Conservation (phyloP, 2,888 invertebrate species). For the Stramonita haemastoma region DNA sequence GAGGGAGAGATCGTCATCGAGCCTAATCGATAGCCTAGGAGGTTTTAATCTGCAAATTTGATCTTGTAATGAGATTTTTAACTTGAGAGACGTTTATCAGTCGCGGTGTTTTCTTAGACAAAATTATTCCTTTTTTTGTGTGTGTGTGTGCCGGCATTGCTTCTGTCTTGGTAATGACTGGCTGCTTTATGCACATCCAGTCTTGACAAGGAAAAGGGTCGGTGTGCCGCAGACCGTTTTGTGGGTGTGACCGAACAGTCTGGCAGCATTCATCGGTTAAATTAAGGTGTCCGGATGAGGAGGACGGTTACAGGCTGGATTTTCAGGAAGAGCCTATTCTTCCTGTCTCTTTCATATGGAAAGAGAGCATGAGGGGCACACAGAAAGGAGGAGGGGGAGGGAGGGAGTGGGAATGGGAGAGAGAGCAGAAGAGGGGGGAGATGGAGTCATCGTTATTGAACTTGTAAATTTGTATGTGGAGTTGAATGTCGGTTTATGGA, state of each 20-base stretch:
- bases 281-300: no score
- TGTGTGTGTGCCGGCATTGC: neutral
- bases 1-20: neutral
- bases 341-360: neutral
- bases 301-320: no score
- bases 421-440: neutral
- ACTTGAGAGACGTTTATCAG: neutral
- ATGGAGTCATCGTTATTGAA: neutral
- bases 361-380: neutral
- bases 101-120: conserved; percentile 1
- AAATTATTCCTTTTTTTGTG: conserved; percentile 4
- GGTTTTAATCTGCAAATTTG: conserved; percentile 16
- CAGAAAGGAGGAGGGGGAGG: neutral
- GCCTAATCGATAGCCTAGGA: neutral
- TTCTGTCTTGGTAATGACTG: conserved; percentile 3
- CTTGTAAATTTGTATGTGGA: no score
- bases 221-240: neutral
- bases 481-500: no score
- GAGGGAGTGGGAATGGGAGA: neutral
- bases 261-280: neutral
- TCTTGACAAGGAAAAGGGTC: neutral
- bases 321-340: neutral
- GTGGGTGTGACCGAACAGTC: neutral
- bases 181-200: neutral
- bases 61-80: conserved; percentile 38